A percentile compares a stretch with the other conserved stretches of the same genome.
phyloP scores from a whole-genome alignment of 2,113 vertebrate genomes.

The Dipodomys spectabilis region DNA sequence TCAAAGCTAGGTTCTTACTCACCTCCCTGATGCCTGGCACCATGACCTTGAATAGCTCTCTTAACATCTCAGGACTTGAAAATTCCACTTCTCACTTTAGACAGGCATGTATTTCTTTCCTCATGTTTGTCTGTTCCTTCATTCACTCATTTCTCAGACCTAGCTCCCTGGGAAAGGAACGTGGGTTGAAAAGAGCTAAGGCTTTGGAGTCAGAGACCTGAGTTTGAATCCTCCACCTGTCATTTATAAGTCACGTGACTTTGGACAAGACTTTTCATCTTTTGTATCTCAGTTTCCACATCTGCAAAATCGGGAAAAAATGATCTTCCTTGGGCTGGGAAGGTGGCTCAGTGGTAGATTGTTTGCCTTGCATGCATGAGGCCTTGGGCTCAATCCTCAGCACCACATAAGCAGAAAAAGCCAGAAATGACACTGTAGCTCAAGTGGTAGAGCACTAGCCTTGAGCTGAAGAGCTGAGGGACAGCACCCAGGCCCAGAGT shows the following conservation, averaged over 20 bases:
- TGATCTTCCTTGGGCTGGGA: not conserved
- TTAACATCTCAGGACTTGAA: not conserved
- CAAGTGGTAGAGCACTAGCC: too few relatives aligned
- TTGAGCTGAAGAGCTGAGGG: too few relatives aligned
- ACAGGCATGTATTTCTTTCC: not conserved
- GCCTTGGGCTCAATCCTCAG: too few relatives aligned
- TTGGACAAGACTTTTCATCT: not conserved
- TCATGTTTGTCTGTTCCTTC: not conserved
- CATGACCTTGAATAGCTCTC: not conserved
- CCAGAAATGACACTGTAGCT: too few relatives aligned
- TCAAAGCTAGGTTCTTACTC: not conserved
- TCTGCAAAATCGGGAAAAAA: not conserved
- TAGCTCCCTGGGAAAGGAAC: not conserved
- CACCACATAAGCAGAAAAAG: too few relatives aligned
- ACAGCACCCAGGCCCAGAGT: too few relatives aligned
- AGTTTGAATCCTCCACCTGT: constrained; percentile 6
- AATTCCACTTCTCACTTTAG: not conserved
- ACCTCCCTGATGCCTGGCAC: not conserved
- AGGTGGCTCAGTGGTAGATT: too few relatives aligned
- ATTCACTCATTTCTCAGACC: not conserved
- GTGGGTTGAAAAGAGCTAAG: not conserved
- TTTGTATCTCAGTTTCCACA: not conserved
- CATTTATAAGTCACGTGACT: not conserved
- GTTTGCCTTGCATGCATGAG: too few relatives aligned
- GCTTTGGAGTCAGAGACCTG: not conserved